phyloP scores from a whole-genome alignment of 2,113 vertebrate species.

The Arothron firmamentum region DNA sequence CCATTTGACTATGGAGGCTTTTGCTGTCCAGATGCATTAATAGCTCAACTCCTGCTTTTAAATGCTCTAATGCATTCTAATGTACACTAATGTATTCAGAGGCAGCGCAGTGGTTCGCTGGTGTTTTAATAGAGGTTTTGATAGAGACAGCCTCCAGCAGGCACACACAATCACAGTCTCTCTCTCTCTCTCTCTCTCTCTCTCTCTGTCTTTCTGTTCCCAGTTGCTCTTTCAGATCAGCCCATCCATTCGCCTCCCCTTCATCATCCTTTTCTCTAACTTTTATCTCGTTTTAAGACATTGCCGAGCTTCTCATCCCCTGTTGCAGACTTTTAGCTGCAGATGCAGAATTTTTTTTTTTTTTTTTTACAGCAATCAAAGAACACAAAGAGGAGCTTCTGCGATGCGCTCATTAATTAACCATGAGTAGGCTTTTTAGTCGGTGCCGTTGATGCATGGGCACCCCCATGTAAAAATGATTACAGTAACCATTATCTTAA shows the following conservation, averaged over 20 bases:
- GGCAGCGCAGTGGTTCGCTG: conserved; percentile 45
- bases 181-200: not conserved
- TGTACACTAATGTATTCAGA: conserved; percentile 72
- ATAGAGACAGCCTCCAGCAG: conserved; percentile 58
- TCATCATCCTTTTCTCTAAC: conserved; percentile 9
- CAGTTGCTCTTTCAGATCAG: not conserved
- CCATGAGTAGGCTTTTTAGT: conserved; percentile 54
- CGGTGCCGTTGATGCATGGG: conserved; percentile 34
- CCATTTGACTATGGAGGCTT: conserved; percentile 54
- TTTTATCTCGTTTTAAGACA: conserved; percentile 39
- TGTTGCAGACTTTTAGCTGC: conserved; percentile 27
- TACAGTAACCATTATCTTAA: conserved; percentile 51
- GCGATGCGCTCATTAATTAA: conserved; percentile 64
- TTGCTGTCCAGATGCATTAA: conserved; percentile 66
- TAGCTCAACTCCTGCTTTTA: conserved; percentile 59
- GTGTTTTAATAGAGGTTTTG: conserved; percentile 66
- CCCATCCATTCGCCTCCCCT: conserved; percentile 3
- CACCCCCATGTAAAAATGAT: conserved; percentile 45
- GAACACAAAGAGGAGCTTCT: conserved; percentile 50
- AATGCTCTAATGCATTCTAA: conserved; percentile 73
- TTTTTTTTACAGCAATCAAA: conserved; percentile 51
- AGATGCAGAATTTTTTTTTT: conserved; percentile 31
- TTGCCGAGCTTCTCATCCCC: conserved; percentile 11
- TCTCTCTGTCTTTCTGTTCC: not conserved
- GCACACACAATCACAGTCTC: conserved; percentile 32